Base-by-base conservation (phyloP, 2,113 vertebrate genomes). In the Chaetura pelagica region DNA sequence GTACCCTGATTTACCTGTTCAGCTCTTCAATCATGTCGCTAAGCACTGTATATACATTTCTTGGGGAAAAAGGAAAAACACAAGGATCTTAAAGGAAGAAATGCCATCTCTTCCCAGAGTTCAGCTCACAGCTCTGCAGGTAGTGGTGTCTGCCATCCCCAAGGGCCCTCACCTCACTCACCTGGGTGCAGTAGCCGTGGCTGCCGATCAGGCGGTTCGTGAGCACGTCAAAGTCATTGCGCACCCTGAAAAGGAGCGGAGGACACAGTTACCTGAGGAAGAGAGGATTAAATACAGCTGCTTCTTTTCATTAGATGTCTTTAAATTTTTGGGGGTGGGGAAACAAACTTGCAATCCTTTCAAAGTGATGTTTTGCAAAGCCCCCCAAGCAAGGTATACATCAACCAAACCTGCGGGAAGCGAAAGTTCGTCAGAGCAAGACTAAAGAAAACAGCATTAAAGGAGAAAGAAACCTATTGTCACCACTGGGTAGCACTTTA, bases 141-240 rank as follows among this genome's bases (percentile, higher is more conserved):
- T 22, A 86, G 35, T 49, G 14, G 35, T 4, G 1, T 29, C 42
- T 8, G 12, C 38, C 30, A 32, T 1, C 4, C 49, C 54, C 64
- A 46, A 49, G 34, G 10, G 6, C 1, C 1, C 2, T 10, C 1
- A 1, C 4, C 21, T 8, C 27, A 74, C 96, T 92, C 73, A 99
- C 99, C 98, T 99, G 99, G 32, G 99, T 99, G 90, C 99, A 99
- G 95, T 99, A 99, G 69, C 99, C 98, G 2, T 99, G 98, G 20
- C 98, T 99, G 74, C 99, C 99, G 6, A 99, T 99, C 80, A 99
- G 89, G 7, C 98, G 97, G 91, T 95, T 98, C 17, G 98, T 98
- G 24, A 98, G 98, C 59, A 99, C 98, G 4, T 99, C 99, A 40
- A 99, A 99, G 93, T 99, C 99, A 48, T 97, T 98, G 95, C 97